Conservation (phyloP, 1,140 invertebrate species). For the Magallana ariakensis region DNA sequence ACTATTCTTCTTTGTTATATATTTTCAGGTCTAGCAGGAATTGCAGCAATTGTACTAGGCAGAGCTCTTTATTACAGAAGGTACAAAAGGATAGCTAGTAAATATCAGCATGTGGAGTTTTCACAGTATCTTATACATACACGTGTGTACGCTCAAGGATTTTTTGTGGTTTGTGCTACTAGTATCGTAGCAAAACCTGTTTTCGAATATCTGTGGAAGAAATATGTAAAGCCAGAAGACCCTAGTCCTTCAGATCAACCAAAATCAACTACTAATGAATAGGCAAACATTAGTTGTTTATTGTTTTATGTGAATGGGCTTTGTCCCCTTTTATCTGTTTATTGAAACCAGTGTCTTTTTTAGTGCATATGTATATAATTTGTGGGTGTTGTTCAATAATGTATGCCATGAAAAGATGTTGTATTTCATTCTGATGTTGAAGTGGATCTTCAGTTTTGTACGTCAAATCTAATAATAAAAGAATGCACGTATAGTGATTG, state of each 20-base stretch:
- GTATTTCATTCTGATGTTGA: not conserved
- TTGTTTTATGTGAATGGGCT: too few species aligned
- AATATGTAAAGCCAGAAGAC: not conserved
- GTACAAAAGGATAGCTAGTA: not conserved
- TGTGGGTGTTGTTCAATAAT: not conserved
- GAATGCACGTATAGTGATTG: too few species aligned
- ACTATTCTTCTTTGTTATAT: not conserved
- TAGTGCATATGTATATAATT: too few species aligned
- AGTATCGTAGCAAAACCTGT: constrained; percentile 13
- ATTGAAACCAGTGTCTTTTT: too few species aligned
- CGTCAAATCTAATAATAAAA: too few species aligned
- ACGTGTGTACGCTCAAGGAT: not conserved
- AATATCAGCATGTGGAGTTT: not conserved
- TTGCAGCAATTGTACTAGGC: not conserved
- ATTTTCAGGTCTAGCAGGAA: not conserved
- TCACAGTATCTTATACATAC: constrained; percentile 13
- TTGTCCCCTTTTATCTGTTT: too few species aligned
- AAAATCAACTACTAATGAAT: not conserved
- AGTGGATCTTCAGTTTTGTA: not conserved
- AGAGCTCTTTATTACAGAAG: constrained; percentile 19
- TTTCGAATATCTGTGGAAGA: constrained; percentile 1
- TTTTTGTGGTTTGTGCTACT: not conserved
- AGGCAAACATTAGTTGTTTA: too few species aligned
- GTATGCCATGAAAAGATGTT: not conserved
- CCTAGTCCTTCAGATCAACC: not conserved